Evolutionary conservation across 1,140 invertebrate species (phyloP).

Genomic region (Nixonia krombeini): DNA sequence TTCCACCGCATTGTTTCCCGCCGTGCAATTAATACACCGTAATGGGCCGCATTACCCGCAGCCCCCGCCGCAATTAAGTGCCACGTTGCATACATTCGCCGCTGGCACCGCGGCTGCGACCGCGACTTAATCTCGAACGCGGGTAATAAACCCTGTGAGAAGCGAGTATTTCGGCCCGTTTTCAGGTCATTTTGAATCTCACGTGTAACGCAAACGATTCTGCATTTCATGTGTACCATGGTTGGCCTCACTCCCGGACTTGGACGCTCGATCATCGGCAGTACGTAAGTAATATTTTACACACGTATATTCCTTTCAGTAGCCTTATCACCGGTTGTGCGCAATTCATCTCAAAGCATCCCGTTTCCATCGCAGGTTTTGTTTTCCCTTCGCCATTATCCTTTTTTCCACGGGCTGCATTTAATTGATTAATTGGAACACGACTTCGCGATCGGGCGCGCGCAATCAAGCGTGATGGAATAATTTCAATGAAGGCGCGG

Average conservation of each 20-base stretch:
- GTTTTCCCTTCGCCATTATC: no score
- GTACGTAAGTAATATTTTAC: slow-evolving; percentile 57
- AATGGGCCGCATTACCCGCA: slow-evolving; percentile 35
- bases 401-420: no score
- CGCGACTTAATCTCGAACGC: slow-evolving; percentile 49
- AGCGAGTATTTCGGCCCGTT: slow-evolving; percentile 46
- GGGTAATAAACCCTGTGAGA: slow-evolving; percentile 46
- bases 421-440: no score
- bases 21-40: slow-evolving; percentile 44
- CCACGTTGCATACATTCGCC: no score
- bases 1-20: slow-evolving; percentile 21
- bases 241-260: slow-evolving; percentile 23
- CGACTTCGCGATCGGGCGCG: neutral
- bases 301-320: no score
- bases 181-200: slow-evolving; percentile 38
- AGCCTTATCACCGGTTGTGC: no score
- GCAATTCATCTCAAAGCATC: no score
- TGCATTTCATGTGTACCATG: slow-evolving; percentile 52
- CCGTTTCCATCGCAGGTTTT: no score
- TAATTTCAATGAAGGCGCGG: no score
- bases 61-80: slow-evolving; percentile 45
- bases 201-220: slow-evolving; percentile 31
- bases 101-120: slow-evolving; percentile 47
- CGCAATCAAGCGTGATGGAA: neutral
- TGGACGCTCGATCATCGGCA: slow-evolving; percentile 28